Evolutionary conservation across 2,888 invertebrate genomes (phyloP).

Genomic region (Eueremaeus valkanovi): DNA sequence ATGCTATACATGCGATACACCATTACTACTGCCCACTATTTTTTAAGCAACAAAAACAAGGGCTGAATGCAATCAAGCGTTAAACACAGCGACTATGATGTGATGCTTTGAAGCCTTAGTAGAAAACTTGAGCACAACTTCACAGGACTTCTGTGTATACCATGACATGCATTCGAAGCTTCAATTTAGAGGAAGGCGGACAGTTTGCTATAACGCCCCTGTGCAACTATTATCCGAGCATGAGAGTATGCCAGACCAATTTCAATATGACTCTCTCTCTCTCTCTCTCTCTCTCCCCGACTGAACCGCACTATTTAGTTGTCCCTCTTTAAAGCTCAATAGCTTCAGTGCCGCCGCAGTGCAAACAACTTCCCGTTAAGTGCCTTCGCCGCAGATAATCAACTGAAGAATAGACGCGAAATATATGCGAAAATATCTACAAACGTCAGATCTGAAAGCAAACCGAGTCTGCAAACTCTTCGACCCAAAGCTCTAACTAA

Average conservation of each 20-base stretch:
- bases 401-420: conserved; percentile 6
- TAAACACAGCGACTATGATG: not conserved
- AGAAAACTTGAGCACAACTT: conserved; percentile 11
- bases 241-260: no score
- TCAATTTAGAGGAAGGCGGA: conserved; percentile 2
- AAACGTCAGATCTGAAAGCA: not conserved
- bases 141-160: not conserved
- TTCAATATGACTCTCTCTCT: conserved; percentile 14
- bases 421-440: not conserved
- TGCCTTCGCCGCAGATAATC: conserved; percentile 20
- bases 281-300: no score
- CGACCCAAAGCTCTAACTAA: not conserved
- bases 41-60: conserved; percentile 22
- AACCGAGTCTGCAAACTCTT: not conserved
- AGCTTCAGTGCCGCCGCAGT: not conserved
- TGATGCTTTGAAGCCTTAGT: conserved; percentile 12
- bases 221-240: no score
- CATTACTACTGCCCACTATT: not conserved
- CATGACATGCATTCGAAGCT: not conserved
- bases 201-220: conserved; percentile 13
- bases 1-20: not conserved
- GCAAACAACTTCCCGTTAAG: conserved; percentile 20
- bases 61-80: conserved; percentile 5
- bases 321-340: conserved; percentile 20
- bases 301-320: not conserved